These are phyloP conservation scores for Anisognathus igniventris DNA, from an alignment of 2,797 vertebrate genomes.

Conservation along the genomic window DNA sequence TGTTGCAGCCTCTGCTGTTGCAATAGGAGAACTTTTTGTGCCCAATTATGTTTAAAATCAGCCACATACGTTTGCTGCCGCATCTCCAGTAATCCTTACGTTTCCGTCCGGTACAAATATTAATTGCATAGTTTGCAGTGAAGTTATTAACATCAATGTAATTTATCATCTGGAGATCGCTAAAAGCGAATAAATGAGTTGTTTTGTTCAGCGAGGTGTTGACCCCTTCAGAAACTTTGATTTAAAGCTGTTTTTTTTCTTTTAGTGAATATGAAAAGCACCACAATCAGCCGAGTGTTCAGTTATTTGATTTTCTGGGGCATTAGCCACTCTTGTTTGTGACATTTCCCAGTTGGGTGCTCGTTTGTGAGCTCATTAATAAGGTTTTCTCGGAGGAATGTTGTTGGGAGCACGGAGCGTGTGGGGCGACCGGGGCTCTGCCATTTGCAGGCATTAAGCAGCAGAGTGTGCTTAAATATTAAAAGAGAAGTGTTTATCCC, in stretches of 20 bases:
- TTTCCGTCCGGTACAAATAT: constrained; percentile 55
- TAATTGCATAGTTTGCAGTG: constrained; percentile 70
- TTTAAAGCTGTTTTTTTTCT: constrained; percentile 56
- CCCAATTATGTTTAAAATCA: constrained; percentile 54
- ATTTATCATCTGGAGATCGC: constrained; percentile 78
- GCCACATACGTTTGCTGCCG: background rate
- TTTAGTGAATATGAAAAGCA: constrained; percentile 71
- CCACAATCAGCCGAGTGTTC: constrained; percentile 72
- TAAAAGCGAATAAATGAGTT: constrained; percentile 76
- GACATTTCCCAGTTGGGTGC: constrained; percentile 80
- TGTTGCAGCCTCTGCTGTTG: constrained; percentile 22
- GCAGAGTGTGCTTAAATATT: background rate
- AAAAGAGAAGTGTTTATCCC: constrained; percentile 11
- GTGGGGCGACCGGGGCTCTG: background rate
- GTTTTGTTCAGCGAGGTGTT: constrained; percentile 77
- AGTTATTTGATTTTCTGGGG: constrained; percentile 80
- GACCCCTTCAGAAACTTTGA: constrained; percentile 74
- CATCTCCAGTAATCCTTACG: constrained; percentile 48
- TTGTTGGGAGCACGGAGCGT: constrained; percentile 31
- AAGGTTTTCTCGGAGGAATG: constrained; percentile 71
- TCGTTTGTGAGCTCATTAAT: constrained; percentile 80
- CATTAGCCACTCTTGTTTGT: constrained; percentile 78
- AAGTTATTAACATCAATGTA: constrained; percentile 76
- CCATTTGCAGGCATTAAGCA: background rate
- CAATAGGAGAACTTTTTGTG: constrained; percentile 28